A percentile compares a stretch with the other conserved stretches of the same genome.
Evolutionary conservation across 2,797 vertebrate species (phyloP).

Genomic region (Spinus olivaceus): DNA sequence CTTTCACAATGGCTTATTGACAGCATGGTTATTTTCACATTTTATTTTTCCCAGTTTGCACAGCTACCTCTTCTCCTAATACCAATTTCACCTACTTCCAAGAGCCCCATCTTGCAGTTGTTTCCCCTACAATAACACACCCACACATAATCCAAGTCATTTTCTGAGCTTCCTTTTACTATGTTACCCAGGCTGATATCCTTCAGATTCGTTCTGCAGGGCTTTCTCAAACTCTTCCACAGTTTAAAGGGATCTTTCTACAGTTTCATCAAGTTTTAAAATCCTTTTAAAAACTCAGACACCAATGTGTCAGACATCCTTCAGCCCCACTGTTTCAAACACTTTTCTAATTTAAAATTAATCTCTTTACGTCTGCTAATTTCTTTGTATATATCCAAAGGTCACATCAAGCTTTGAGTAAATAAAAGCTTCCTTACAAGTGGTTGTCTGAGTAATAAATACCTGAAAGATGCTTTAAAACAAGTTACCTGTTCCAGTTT

Average conservation of each 20-base stretch:
- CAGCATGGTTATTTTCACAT: not conserved
- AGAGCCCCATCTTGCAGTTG: not conserved
- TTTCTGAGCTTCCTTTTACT: not conserved
- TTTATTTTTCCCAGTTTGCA: not conserved
- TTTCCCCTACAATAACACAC: not conserved
- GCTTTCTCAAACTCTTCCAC: not conserved
- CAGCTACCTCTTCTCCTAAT: not conserved
- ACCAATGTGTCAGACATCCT: rapidly evolving
- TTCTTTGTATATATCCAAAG: not conserved
- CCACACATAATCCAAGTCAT: not conserved
- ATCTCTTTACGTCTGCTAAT: not conserved
- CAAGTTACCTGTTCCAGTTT: not conserved
- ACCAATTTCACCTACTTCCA: not conserved
- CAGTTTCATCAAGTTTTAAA: not conserved
- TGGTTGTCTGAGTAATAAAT: not conserved
- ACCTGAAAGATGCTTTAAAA: not conserved
- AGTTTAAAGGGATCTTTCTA: not conserved
- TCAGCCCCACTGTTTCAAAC: not conserved
- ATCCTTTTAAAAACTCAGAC: not conserved
- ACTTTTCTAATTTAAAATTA: not conserved
- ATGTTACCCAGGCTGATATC: not conserved
- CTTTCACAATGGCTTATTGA: not conserved
- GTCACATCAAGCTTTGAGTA: not conserved
- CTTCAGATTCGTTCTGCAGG: not conserved
- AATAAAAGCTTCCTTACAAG: not conserved